These are phyloP conservation scores for Lasioglossum zephyrum DNA, from an alignment of 2,888 invertebrate species.

Conservation along the genomic window DNA sequence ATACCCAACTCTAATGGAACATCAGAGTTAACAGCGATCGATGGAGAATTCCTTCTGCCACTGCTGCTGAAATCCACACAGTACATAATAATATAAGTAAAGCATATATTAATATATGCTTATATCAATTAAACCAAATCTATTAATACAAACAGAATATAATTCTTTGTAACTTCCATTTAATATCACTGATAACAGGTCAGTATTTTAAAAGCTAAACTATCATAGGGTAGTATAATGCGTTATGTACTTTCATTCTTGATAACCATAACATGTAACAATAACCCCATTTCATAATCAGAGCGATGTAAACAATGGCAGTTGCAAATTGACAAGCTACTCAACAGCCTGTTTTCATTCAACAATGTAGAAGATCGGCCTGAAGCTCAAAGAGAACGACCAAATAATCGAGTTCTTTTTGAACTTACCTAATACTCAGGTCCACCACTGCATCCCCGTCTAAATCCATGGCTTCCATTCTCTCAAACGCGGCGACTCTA, in stretches of 20 bases:
- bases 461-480: conserved; percentile 92
- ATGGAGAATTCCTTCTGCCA: conserved; percentile 80
- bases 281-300: conserved; percentile 47
- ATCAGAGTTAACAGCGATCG: conserved; percentile 74
- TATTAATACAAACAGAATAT: conserved; percentile 15
- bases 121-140: neutral
- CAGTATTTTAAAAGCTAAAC: conserved; percentile 29
- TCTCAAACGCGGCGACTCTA: conserved; percentile 66
- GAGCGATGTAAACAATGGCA: conserved; percentile 42
- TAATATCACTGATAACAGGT: conserved; percentile 41
- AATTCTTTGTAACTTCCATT: conserved; percentile 22
- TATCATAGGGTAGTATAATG: conserved; percentile 54
- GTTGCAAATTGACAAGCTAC: conserved; percentile 17
- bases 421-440: conserved; percentile 92
- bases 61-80: conserved; percentile 74
- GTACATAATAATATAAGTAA: neutral
- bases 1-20: conserved; percentile 80
- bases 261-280: conserved; percentile 37
- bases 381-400: neutral
- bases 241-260: conserved; percentile 23
- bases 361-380: neutral
- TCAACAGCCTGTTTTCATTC: neutral
- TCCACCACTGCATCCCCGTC: conserved; percentile 94
- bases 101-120: neutral
- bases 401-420: neutral